A percentile compares a stretch with the other conserved stretches of the same genome.
These are phyloP conservation scores for Adelphocoris suturalis DNA, from an alignment of 2,888 invertebrate species.

Conservation along the genomic window DNA sequence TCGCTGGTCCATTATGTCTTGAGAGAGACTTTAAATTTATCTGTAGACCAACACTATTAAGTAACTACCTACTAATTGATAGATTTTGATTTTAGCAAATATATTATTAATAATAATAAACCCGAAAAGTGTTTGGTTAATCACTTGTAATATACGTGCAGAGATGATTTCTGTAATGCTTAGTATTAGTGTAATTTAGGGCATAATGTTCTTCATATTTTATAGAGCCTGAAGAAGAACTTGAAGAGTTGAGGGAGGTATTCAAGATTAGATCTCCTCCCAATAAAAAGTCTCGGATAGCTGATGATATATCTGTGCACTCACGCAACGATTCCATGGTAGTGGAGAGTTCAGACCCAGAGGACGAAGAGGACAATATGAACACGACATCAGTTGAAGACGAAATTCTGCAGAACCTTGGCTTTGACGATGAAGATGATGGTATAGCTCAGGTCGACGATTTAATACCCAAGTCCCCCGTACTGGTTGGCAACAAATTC, in stretches of 20 bases:
- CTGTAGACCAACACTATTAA: too few relatives aligned
- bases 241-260: conserved; percentile 37
- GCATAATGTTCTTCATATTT: background rate
- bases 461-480: conserved; percentile 2
- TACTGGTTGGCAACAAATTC: conserved; percentile 23
- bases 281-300: conserved; percentile 24
- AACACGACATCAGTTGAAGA: conserved; percentile 49
- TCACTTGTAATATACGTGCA: too few relatives aligned
- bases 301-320: background rate
- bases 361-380: conserved; percentile 46
- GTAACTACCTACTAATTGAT: too few relatives aligned
- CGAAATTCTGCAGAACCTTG: conserved; percentile 45
- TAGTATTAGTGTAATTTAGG: too few relatives aligned
- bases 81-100: too few relatives aligned
- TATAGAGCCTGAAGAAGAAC: conserved; percentile 56
- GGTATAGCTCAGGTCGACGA: background rate
- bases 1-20: too few relatives aligned
- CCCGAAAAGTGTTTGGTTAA: too few relatives aligned
- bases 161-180: too few relatives aligned
- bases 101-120: too few relatives aligned
- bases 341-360: conserved; percentile 52
- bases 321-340: background rate
- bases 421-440: conserved; percentile 35
- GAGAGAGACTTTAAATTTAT: too few relatives aligned
- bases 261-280: conserved; percentile 60